Percentiles rank a stretch among this genome's conserved stretches.
Conservation (phyloP, 2,888 invertebrate genomes). For the Heliothis peltigera region DNA sequence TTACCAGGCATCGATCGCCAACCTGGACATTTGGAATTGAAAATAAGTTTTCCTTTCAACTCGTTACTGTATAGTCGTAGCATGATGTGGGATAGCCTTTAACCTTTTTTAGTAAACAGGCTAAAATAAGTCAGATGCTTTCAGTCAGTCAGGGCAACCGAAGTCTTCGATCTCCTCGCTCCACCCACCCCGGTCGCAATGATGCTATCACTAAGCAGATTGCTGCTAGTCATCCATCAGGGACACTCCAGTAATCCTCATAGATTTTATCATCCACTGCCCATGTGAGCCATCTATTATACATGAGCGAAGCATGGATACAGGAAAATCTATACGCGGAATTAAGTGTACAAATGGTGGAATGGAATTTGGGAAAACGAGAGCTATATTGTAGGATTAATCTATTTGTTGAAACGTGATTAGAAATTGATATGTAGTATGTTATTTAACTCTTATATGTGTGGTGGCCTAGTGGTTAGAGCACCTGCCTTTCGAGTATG, state of each 20-base stretch:
- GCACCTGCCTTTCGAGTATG: no score
- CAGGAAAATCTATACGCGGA: neutral
- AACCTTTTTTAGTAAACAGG: neutral
- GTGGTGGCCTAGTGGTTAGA: no score
- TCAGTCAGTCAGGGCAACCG: no score
- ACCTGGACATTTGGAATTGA: neutral
- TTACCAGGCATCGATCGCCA: no score
- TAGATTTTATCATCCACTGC: constrained; percentile 18
- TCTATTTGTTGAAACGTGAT: no score
- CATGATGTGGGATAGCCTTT: neutral
- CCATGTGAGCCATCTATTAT: constrained; percentile 6
- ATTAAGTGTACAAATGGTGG: neutral
- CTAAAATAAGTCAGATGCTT: no score
- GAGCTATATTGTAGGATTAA: neutral
- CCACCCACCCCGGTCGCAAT: neutral
- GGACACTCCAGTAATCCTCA: constrained; percentile 7
- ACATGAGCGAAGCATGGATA: neutral
- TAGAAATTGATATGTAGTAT: no score
- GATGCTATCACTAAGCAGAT: constrained; percentile 35
- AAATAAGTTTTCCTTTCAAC: neutral
- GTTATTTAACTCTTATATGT: no score
- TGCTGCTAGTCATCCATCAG: constrained; percentile 23
- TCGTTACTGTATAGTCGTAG: neutral
- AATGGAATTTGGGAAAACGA: neutral
- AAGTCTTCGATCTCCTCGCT: no score